Conservation (phyloP, 2,888 invertebrate genomes). For the Ichneumoninae sp. region DNA sequence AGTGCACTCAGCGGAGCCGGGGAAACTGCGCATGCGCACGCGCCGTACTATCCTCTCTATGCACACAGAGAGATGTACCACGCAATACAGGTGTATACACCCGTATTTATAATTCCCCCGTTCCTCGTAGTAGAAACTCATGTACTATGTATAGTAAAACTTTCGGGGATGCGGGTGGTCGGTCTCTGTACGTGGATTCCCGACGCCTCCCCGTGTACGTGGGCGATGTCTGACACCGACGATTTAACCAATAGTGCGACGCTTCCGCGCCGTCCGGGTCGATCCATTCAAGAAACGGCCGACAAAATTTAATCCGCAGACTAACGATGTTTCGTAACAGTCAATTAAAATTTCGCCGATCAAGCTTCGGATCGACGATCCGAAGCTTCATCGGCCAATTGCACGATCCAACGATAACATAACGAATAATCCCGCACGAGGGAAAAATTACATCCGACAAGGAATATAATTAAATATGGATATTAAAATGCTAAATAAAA, state of each 20-base stretch:
- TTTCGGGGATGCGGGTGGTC: constrained; percentile 4
- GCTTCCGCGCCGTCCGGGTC: background rate
- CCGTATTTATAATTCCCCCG: constrained; percentile 28
- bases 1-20: constrained; percentile 41
- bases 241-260: constrained; percentile 22
- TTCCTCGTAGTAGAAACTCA: constrained; percentile 42
- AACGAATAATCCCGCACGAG: background rate
- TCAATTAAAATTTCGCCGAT: background rate
- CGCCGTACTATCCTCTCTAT: constrained; percentile 15
- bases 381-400: too few species aligned
- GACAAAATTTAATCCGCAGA: background rate
- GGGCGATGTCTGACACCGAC: constrained; percentile 35
- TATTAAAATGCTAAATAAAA: background rate
- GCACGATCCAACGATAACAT: background rate
- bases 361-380: too few species aligned
- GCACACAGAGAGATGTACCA: background rate
- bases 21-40: constrained; percentile 43
- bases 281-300: constrained; percentile 31
- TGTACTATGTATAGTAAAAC: constrained; percentile 15
- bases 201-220: constrained; percentile 9
- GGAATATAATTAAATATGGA: background rate
- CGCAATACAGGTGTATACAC: background rate
- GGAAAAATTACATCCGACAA: background rate
- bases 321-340: background rate
- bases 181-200: constrained; percentile 8